A percentile compares a stretch with the other conserved stretches of the same genome.
Conservation (phyloP, 2,113 vertebrate genomes). For the Cynocephalus volans region DNA sequence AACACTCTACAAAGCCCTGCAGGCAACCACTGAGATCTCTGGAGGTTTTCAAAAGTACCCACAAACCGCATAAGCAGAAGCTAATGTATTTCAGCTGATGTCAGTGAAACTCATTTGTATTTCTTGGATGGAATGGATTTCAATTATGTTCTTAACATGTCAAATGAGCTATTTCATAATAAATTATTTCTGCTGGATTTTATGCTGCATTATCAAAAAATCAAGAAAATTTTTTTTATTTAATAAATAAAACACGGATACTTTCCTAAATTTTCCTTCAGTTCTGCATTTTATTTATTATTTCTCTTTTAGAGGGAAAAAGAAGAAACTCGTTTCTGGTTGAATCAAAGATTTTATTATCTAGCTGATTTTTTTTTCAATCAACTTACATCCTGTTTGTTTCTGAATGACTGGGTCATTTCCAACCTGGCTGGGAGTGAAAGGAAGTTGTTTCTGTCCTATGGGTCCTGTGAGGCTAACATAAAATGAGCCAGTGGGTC, state of each 20-base stretch:
- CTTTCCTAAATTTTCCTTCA: conserved; percentile 55
- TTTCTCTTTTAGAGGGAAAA: conserved; percentile 42
- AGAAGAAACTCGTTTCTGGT: conserved; percentile 44
- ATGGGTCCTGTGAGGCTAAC: conserved; percentile 62
- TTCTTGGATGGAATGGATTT: conserved; percentile 71
- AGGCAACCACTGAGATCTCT: conserved; percentile 14
- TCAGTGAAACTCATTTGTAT: conserved; percentile 67
- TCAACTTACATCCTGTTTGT: conserved; percentile 80
- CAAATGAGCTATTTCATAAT: conserved; percentile 66
- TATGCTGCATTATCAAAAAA: conserved; percentile 58
- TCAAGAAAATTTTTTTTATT: conserved; percentile 43
- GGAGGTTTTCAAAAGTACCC: conserved; percentile 44
- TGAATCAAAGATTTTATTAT: conserved; percentile 80
- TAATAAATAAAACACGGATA: background rate
- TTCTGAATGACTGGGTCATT: conserved; percentile 81
- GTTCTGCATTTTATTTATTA: conserved; percentile 38
- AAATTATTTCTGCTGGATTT: conserved; percentile 66
- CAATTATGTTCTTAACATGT: conserved; percentile 75
- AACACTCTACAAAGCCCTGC: background rate
- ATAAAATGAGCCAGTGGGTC: conserved; percentile 57
- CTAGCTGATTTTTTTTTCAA: conserved; percentile 39
- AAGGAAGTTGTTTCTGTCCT: conserved; percentile 80
- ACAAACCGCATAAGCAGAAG: conserved; percentile 13
- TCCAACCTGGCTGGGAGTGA: conserved; percentile 81
- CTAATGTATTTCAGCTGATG: conserved; percentile 69